phyloP scores from a whole-genome alignment of 2,113 vertebrate species.

The Dermatemys mawii region DNA sequence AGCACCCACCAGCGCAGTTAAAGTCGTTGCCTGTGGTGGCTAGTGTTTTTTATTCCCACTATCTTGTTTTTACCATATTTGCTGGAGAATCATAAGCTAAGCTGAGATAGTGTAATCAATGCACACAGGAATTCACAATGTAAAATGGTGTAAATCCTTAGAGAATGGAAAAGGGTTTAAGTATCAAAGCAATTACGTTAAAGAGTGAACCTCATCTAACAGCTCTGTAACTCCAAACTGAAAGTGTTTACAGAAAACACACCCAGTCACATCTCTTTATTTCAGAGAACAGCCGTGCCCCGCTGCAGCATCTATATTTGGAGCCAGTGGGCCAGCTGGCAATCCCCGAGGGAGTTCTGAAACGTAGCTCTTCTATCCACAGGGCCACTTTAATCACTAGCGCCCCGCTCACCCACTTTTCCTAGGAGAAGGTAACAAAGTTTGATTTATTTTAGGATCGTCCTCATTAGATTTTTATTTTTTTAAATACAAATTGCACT shows the following conservation, averaged over 20 bases:
- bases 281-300: not conserved
- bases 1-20: too few species aligned
- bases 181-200: not conserved
- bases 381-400: not conserved
- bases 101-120: not conserved
- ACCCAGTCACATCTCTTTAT: not conserved
- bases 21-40: too few species aligned
- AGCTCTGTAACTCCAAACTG: not conserved
- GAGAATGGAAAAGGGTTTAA: not conserved
- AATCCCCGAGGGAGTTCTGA: not conserved
- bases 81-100: not conserved
- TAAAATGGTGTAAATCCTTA: conserved; percentile 1
- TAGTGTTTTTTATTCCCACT: not conserved
- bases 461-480: not conserved
- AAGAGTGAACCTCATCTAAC: not conserved
- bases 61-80: not conserved
- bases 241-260: not conserved
- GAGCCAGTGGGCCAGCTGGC: not conserved
- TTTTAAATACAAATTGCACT: not conserved
- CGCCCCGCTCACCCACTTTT: not conserved
- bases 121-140: not conserved
- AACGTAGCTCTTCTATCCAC: not conserved
- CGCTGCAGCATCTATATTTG: not conserved
- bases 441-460: not conserved
- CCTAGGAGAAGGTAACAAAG: not conserved